Conservation (phyloP, 2,888 invertebrate species). For the Pandemis corylana region DNA sequence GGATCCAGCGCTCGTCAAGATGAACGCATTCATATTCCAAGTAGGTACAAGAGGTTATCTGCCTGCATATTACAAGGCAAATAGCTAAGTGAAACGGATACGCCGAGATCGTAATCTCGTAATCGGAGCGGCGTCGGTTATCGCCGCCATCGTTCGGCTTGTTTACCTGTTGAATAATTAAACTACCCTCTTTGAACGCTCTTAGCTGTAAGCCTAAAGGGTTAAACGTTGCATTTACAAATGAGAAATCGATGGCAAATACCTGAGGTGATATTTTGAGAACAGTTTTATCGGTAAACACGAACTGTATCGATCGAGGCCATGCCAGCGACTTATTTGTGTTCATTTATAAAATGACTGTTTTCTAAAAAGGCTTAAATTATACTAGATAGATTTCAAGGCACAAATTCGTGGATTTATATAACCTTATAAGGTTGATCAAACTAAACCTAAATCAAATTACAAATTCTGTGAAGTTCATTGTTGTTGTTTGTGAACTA, state of each 20-base stretch:
- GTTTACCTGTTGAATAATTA: constrained; percentile 41
- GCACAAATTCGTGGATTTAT: neutral
- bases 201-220: neutral
- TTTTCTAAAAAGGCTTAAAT: neutral
- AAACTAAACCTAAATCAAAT: neutral
- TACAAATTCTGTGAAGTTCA: neutral
- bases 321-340: neutral
- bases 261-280: neutral
- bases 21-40: neutral
- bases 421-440: too few relatives aligned
- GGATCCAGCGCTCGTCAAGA: neutral
- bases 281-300: neutral
- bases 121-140: constrained; percentile 33
- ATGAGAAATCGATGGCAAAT: neutral
- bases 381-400: neutral
- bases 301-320: neutral
- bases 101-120: constrained; percentile 33
- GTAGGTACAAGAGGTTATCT: neutral
- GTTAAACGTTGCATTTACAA: neutral
- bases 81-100: constrained; percentile 35
- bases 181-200: constrained; percentile 17
- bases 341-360: too few relatives aligned
- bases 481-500: constrained; percentile 29
- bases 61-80: neutral
- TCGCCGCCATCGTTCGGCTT: constrained; percentile 13